Evolutionary conservation across 2,888 invertebrate species (phyloP), one percentile per base, ranked within the genome.

Genomic region (Hemaris fuciformis): DNA sequence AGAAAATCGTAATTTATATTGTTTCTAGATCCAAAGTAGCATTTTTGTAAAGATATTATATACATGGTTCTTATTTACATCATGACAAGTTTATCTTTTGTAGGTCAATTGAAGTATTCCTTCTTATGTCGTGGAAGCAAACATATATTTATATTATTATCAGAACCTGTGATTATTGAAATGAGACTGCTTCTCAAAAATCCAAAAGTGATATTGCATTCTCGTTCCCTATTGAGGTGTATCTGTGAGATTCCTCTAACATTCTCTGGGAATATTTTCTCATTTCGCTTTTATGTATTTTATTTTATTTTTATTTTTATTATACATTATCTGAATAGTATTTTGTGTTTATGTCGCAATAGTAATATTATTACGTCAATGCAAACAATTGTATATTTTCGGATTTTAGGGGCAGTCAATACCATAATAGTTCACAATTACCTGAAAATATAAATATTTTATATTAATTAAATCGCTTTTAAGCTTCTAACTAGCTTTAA

Each of bases 1-100:
- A 83, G 79, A 71, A 79, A 80, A 82, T 76, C 84, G 83, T 88
- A 87, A 84, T 88, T 86, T 84, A 86, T 84, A 77, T 85, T 84
- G 78, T 86, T 84, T 83, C 79, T 86, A 87, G 84, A 75, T 76
- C 80, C 80, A 70, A 75, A 66, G 75, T 80, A 83, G 80, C 75
- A 77, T 78, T 77, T 75, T 79, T 80, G 81, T 82, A 78, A 74
- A 83, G 67, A 78, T 81, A 76, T 80, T 80, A 77, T 76, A 63
- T 69, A 74, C 71, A 76, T 74, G 58, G 53, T 72, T 74, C 72
- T 73, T 76, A 76, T 83, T 81, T 79, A 81, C 76, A 70, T 72
- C 77, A 82, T 83, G 79, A 85, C 80, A 82, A 79, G 68, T 80
- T 76, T 73, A 75, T 73, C 66, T 76, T 73, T 71, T 65, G 67